Evolutionary conservation across 2,888 invertebrate species (phyloP).

Genomic region (Cerceris ruficornis): DNA sequence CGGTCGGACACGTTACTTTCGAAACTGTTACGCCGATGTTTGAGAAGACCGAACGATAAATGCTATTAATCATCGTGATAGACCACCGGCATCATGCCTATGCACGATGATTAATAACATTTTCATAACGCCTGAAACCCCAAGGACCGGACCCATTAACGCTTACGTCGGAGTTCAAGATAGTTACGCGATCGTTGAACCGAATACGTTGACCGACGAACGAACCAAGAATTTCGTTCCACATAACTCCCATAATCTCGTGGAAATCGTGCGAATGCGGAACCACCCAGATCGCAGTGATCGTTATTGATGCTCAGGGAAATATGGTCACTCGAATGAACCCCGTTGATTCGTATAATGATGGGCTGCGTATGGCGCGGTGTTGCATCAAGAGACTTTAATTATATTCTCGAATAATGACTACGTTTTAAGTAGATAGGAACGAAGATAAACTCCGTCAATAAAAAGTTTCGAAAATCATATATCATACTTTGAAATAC

Average conservation of each 20-base stretch:
- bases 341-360: background rate
- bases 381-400: too few species aligned
- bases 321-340: constrained; percentile 16
- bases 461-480: too few species aligned
- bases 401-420: too few species aligned
- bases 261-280: constrained; percentile 10
- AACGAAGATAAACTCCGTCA: too few species aligned
- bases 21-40: constrained; percentile 37
- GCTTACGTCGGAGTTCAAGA: constrained; percentile 53
- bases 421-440: too few species aligned
- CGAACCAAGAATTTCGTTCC: constrained; percentile 38
- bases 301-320: constrained; percentile 43
- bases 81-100: constrained; percentile 40
- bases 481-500: too few species aligned
- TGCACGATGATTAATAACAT: constrained; percentile 67
- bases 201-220: constrained; percentile 35
- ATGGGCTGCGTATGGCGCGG: too few species aligned
- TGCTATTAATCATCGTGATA: constrained; percentile 62
- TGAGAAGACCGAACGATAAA: constrained; percentile 33
- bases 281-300: constrained; percentile 10
- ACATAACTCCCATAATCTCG: constrained; percentile 39
- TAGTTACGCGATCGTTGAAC: constrained; percentile 65
- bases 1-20: constrained; percentile 18
- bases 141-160: constrained; percentile 57
- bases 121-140: constrained; percentile 57